Evolutionary conservation across 1,140 invertebrate species (phyloP).

Genomic region (Panagrolaimus sp.): DNA sequence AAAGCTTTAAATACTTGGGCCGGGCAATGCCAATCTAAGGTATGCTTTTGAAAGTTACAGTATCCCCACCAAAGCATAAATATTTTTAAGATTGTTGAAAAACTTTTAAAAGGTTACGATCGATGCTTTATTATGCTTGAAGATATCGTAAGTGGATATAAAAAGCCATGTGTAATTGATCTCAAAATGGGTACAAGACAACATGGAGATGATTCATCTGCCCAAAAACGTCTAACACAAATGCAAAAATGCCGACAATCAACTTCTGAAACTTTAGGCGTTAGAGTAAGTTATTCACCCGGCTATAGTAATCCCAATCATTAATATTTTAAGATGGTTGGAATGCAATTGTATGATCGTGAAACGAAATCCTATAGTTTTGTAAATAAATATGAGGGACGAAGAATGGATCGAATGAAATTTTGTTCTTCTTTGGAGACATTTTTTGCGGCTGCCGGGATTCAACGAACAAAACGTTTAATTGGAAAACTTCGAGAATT

Average conservation of each 20-base stretch:
- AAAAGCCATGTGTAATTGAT: conserved; percentile 78
- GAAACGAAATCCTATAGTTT: conserved; percentile 28
- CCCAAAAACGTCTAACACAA: conserved; percentile 79
- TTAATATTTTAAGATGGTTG: conserved; percentile 66
- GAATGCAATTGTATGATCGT: conserved; percentile 71
- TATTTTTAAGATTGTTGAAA: conserved; percentile 44
- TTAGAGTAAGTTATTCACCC: conserved; percentile 64
- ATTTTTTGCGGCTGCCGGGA: conserved; percentile 30
- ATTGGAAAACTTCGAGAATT: conserved; percentile 71
- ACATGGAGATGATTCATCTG: conserved; percentile 83
- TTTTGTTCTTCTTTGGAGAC: conserved; percentile 28
- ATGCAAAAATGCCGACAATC: conserved; percentile 83
- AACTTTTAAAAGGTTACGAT: conserved; percentile 42
- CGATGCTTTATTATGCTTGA: conserved; percentile 46
- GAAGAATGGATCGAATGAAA: conserved; percentile 38
- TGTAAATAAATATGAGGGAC: conserved; percentile 47
- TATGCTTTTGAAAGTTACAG: background rate
- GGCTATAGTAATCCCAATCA: no score
- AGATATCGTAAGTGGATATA: conserved; percentile 35
- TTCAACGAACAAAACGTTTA: conserved; percentile 40
- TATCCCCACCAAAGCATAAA: background rate
- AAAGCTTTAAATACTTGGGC: conserved; percentile 39
- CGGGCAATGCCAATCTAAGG: conserved; percentile 46
- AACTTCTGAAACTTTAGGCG: conserved; percentile 78
- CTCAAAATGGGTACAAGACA: conserved; percentile 92